Base-by-base conservation (phyloP, 2,113 vertebrate species). In the Sphyrna mokarran region DNA sequence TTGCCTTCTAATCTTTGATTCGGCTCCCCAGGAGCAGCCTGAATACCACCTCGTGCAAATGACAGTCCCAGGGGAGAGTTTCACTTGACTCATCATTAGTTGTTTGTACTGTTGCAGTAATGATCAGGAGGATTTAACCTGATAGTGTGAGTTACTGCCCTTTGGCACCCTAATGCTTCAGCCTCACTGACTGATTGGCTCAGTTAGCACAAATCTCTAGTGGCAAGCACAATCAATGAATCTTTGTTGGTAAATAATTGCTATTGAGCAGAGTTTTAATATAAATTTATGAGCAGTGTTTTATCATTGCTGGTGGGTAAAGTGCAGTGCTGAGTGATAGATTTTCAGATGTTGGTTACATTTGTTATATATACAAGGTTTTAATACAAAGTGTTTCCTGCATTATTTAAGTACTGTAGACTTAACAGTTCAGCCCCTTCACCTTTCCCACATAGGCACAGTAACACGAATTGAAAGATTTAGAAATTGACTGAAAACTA, bases 241-340 rank as follows among this genome's bases (percentile, higher is more conserved):
- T 98, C 98, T 98, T 98, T 98, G 98, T 98, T 98, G 98, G 98
- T 98, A 98, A 98, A 98, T 98, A 98, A 98, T 98, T 98, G 98
- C 98, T 98, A 98, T 98, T 80, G 98, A 98, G 97, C 97, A 96
- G 97, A 96, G 97, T 97, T 98, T 98, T 98, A 98, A 98, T 98
- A 98, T 98, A 98, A 98, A 98, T 98, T 98, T 98, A 98, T 98
- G 98, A 98, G 98, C 97, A 96, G 97, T 97, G 97, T 98, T 98
- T 98, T 97, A 98, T 98, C 98, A 97, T 97, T 97, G 98, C 98
- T 98, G 89, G 97, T 97, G 97, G 98, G 97, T 97, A 97, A 96
- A 0, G 96, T 96, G 5, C 96, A 96, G 96, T 96, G 96, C 97
- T 97, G 97, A 97, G 97, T 97, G 97, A 98, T 98, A 97, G 97